These are phyloP conservation scores for cattle (Bos taurus) DNA, from an alignment of 2,113 vertebrate species.

Conservation along the genomic window ARS-UCD2.0 NC_037330.1:79136001-79136500, in stretches of 20 bases:
- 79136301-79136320: not conserved
- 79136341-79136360: not conserved
- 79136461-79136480: not conserved
- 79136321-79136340: not conserved
- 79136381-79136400: not conserved
- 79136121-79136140: not conserved
- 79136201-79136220: not conserved
- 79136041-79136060: not conserved
- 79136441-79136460: not conserved
- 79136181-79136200: not conserved
- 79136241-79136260: not conserved
- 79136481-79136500: not conserved
- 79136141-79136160: not conserved
- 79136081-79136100: not conserved
- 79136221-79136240: not conserved
- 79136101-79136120: not conserved
- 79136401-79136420: not conserved
- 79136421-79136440: not conserved
- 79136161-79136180: not conserved
- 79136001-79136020: not conserved
- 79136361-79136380: not conserved
- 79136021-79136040: not conserved
- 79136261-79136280: not conserved
- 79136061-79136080: not conserved
- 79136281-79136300: not conserved